phyloP scores from a whole-genome alignment of 2,888 invertebrate species.

The Eristalinus aeneus region DNA sequence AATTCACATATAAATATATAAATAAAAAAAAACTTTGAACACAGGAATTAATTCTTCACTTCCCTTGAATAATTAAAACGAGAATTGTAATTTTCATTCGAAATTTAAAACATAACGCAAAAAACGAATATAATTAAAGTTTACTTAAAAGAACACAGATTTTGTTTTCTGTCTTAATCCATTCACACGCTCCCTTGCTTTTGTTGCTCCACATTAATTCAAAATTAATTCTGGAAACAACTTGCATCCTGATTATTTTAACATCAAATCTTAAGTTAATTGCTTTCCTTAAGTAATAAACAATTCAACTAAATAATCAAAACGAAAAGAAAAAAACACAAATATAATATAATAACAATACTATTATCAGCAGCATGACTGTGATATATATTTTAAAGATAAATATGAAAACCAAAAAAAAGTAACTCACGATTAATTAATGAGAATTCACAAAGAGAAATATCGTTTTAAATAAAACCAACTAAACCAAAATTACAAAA shows the following conservation, averaged over 20 bases:
- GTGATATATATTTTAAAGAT: slow-evolving; percentile 74
- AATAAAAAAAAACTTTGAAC: slow-evolving; percentile 10
- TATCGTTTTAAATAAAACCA: slow-evolving; percentile 53
- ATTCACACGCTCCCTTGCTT: neutral
- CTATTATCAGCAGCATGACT: slow-evolving; percentile 74
- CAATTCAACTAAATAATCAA: neutral
- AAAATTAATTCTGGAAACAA: neutral
- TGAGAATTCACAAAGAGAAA: slow-evolving; percentile 30
- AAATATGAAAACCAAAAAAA: slow-evolving; percentile 28
- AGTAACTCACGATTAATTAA: slow-evolving; percentile 16
- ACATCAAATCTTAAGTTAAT: slow-evolving; percentile 1
- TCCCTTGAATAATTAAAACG: slow-evolving; percentile 53
- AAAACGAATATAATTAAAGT: slow-evolving; percentile 29
- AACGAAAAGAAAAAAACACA: neutral
- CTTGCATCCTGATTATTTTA: slow-evolving; percentile 20
- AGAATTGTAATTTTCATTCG: slow-evolving; percentile 44
- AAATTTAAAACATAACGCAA: slow-evolving; percentile 21
- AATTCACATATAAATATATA: slow-evolving; percentile 44
- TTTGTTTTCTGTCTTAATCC: slow-evolving; percentile 18
- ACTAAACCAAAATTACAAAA: slow-evolving; percentile 29
- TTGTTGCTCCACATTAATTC: neutral
- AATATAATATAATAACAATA: slow-evolving; percentile 53
- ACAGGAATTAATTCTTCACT: slow-evolving; percentile 41
- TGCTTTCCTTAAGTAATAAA: slow-evolving; percentile 27
- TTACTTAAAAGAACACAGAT: slow-evolving; percentile 7